phyloP scores from a whole-genome alignment of 2,797 vertebrate species.

The Prunella strophiata region DNA sequence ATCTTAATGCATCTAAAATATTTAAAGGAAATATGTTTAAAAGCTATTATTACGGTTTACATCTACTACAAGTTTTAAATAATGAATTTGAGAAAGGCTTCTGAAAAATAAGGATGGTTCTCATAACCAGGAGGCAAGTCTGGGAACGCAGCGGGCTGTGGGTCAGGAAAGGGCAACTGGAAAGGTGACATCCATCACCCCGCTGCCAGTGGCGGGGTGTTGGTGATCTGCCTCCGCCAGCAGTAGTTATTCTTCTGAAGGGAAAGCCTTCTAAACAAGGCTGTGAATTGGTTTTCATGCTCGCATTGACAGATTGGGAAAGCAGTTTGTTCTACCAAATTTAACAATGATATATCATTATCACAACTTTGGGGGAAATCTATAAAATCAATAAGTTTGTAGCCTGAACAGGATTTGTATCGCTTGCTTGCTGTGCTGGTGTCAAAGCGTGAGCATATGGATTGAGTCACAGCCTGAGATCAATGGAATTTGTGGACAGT shows the following conservation, averaged over 20 bases:
- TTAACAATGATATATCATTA: slow-evolving; percentile 99
- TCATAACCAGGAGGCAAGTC: slow-evolving; percentile 56
- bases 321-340: slow-evolving; percentile 99
- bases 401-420: slow-evolving; percentile 98
- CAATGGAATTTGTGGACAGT: slow-evolving; percentile 99
- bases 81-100: slow-evolving; percentile 63
- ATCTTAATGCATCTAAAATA: slow-evolving; percentile 73
- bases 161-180: slow-evolving; percentile 71
- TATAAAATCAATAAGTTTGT: slow-evolving; percentile 99
- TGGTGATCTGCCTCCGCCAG: slow-evolving; percentile 68
- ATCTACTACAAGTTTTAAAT: slow-evolving; percentile 68
- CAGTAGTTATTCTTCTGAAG: slow-evolving; percentile 73
- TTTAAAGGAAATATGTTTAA: slow-evolving; percentile 75
- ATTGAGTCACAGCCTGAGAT: slow-evolving; percentile 98
- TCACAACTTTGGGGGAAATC: slow-evolving; percentile 99
- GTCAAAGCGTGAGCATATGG: slow-evolving; percentile 96
- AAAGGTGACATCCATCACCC: slow-evolving; percentile 74
- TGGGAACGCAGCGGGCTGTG: slow-evolving; percentile 60
- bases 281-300: slow-evolving; percentile 86
- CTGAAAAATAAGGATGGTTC: slow-evolving; percentile 58
- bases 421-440: slow-evolving; percentile 94
- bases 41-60: slow-evolving; percentile 72
- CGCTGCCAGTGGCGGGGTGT: slow-evolving; percentile 65
- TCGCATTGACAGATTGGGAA: slow-evolving; percentile 95
- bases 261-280: slow-evolving; percentile 81